Base-by-base conservation (phyloP, 2,888 invertebrate species). In the Orthosia cruda region DNA sequence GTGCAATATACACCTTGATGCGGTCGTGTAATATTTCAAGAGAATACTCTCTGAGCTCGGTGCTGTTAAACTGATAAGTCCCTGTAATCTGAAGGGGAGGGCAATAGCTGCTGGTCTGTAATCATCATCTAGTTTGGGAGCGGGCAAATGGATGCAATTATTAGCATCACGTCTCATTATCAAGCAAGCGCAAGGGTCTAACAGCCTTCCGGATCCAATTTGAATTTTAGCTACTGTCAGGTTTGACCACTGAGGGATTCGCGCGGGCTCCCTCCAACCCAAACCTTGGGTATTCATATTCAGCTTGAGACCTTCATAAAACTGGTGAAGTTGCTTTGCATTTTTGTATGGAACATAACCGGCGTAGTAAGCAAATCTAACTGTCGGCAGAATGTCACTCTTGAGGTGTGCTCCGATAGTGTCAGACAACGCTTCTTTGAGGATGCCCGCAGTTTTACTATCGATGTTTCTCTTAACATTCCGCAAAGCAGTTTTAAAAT, bases 351-450 rank as follows among this genome's bases (percentile, higher is more conserved):
- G 92, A n/a, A 96, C 89, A 77, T 94, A 95, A 2, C 96, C 96
- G 11, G 96, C 96, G 70, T 96, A 96, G 74, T 94, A 96, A 11
- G 96, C 95, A 83, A 95, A 94, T 80, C 96, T 91, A 50, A 92
- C 90, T 3, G 93, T 88, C 16, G 96, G 96, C n/a, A 96, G 91
- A 69, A 95, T 90, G 84, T 94, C 93, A 71, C 89, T 90, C 75
- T 92, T 92, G 67, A 96, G 85, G 78, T 95, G 94, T n/a, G 93
- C 95, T 61, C 96, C 96, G 47, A 96, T 91, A 2, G 95, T 91
- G 71, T 96, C 96, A 0, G 91, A 92, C 45, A 96, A 80, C 18
- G 93, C 93, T 78, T 94, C 92, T 87, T 91, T 93, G 2, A 96
- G 87, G 69, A 95, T 86, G 2, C 26, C 26, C 16, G 84, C 85